Evolutionary conservation across 2,888 invertebrate genomes (phyloP).

Genomic region (Bugula neritina): DNA sequence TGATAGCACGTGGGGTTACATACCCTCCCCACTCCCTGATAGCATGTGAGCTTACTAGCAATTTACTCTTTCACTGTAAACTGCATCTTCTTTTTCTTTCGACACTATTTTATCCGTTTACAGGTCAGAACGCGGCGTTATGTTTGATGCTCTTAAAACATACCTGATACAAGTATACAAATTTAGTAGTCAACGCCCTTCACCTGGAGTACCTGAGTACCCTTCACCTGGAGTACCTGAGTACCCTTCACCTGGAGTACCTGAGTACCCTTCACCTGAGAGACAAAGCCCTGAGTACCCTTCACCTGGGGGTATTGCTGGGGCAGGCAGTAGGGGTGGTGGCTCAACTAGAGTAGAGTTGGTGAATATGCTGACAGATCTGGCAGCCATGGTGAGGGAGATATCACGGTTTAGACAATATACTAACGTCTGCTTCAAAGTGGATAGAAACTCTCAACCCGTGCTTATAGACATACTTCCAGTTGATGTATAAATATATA

Average conservation of each 20-base stretch:
- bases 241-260: not conserved
- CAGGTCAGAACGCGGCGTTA: not conserved
- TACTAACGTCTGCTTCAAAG: not conserved
- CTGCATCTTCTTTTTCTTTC: no score
- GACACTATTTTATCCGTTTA: not conserved
- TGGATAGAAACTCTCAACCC: not conserved
- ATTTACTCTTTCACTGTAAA: no score
- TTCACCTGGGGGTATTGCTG: not conserved
- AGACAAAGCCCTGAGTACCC: not conserved
- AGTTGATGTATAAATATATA: no score
- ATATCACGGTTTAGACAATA: not conserved
- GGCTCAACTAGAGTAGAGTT: not conserved
- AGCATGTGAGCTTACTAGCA: not conserved
- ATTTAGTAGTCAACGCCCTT: no score
- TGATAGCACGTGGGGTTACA: no score
- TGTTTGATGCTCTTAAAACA: not conserved
- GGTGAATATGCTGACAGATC: not conserved
- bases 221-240: not conserved
- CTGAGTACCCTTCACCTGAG: not conserved
- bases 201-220: not conserved
- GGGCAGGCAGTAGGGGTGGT: not conserved
- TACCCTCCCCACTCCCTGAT: not conserved
- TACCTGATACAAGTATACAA: not conserved
- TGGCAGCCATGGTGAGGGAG: not conserved
- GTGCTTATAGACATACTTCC: not conserved